These are phyloP conservation scores for Simalia tracyae DNA, from an alignment of 2,797 vertebrate species.

Conservation along the genomic window DNA sequence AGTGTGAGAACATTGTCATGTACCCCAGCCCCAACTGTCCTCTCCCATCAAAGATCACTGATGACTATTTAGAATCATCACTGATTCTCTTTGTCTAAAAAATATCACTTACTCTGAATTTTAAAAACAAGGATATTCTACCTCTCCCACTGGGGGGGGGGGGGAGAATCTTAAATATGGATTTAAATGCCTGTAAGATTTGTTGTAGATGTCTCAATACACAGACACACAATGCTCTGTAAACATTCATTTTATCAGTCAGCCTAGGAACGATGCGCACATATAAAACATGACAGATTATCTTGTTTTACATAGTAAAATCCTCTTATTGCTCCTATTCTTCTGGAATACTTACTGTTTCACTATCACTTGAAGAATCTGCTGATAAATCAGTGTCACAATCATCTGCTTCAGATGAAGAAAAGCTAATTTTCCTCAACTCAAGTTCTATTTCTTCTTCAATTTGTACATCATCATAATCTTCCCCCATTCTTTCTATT, in stretches of 20 bases:
- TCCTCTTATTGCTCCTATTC: neutral
- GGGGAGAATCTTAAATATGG: neutral
- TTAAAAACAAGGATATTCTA: neutral
- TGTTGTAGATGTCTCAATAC: neutral
- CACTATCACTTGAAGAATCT: conserved; percentile 58
- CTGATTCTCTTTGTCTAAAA: neutral
- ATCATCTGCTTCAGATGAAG: conserved; percentile 64
- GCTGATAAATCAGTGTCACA: conserved; percentile 58
- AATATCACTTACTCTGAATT: neutral
- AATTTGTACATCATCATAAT: conserved; percentile 50
- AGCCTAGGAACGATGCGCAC: neutral
- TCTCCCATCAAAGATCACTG: neutral
- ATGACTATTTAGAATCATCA: neutral
- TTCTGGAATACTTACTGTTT: conserved; percentile 64
- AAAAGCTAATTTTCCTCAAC: conserved; percentile 69
- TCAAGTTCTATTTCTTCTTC: conserved; percentile 72
- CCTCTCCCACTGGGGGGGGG: neutral
- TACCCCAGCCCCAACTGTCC: neutral
- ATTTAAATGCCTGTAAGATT: neutral
- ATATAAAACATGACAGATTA: neutral
- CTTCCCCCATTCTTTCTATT: conserved; percentile 54
- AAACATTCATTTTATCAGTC: neutral
- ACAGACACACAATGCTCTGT: neutral
- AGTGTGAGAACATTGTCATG: neutral
- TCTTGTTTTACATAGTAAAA: neutral